Evolutionary conservation across 2,797 vertebrate genomes (phyloP).

Genomic region (Gobionotothen gibberifrons): DNA sequence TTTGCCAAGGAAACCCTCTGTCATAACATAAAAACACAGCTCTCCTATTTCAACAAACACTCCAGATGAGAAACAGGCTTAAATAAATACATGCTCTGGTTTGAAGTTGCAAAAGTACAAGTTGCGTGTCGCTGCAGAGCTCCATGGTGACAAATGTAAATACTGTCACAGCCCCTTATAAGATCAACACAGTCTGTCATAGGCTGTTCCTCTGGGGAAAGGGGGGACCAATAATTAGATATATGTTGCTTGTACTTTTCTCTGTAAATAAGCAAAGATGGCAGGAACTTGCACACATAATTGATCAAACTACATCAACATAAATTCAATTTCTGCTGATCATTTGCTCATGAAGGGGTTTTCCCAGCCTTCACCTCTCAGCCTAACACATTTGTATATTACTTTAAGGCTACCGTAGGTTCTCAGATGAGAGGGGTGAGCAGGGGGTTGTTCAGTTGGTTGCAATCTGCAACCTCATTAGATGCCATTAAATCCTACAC

Average conservation of each 20-base stretch:
- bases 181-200: conserved; percentile 47
- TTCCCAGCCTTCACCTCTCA: too few species aligned
- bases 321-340: too few species aligned
- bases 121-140: conserved; percentile 14
- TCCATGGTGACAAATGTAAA: conserved; percentile 38
- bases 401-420: too few species aligned
- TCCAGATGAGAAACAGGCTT: conserved; percentile 4
- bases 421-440: too few species aligned
- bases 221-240: conserved; percentile 15
- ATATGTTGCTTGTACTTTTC: background rate
- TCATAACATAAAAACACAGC: conserved; percentile 52
- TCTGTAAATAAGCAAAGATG: too few species aligned
- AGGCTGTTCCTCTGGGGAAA: conserved; percentile 22
- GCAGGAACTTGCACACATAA: too few species aligned
- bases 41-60: conserved; percentile 44
- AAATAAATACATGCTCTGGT: conserved; percentile 49
- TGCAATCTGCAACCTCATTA: too few species aligned
- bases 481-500: too few species aligned
- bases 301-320: too few species aligned
- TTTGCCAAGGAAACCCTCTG: conserved; percentile 43
- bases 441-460: too few species aligned
- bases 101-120: conserved; percentile 45
- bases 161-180: conserved; percentile 17
- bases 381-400: too few species aligned
- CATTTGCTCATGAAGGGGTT: too few species aligned